Evolutionary conservation across 2,797 vertebrate species (phyloP).

Genomic region (Cryptoblepharus egeriae): DNA sequence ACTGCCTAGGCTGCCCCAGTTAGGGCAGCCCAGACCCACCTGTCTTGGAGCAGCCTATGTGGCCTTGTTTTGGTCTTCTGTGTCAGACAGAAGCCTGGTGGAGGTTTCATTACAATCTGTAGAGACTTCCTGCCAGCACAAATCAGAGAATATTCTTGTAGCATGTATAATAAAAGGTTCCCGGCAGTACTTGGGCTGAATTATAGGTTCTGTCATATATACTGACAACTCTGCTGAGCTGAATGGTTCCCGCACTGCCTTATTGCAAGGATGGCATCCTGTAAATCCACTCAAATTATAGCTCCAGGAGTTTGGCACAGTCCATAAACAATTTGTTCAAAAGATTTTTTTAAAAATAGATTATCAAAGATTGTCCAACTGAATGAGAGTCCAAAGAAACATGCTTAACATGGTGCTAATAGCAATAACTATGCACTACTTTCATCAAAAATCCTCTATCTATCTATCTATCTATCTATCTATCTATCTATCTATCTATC

Average conservation of each 20-base stretch:
- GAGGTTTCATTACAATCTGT: constrained; percentile 21
- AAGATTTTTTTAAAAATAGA: constrained; percentile 52
- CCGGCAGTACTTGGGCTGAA: constrained; percentile 38
- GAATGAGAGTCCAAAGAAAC: neutral
- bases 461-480: too few species aligned
- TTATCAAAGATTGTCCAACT: constrained; percentile 8
- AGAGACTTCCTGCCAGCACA: constrained; percentile 36
- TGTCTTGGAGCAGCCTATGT: too few species aligned
- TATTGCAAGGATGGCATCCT: constrained; percentile 35
- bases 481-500: too few species aligned
- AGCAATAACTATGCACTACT: neutral
- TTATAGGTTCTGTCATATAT: constrained; percentile 45
- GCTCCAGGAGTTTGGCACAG: constrained; percentile 25
- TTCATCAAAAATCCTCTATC: neutral
- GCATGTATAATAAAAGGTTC: constrained; percentile 36
- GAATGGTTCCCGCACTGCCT: constrained; percentile 41
- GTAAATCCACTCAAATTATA: constrained; percentile 51
- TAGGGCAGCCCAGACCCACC: too few species aligned
- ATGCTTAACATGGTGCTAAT: constrained; percentile 11
- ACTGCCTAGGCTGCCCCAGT: too few species aligned
- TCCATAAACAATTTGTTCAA: constrained; percentile 34
- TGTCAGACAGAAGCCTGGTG: constrained; percentile 25
- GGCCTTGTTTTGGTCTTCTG: constrained; percentile 38
- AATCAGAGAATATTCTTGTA: constrained; percentile 45
- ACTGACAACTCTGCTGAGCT: constrained; percentile 49